A percentile compares a stretch with the other conserved stretches of the same genome.
These are phyloP conservation scores for Orchestia grillus DNA, from an alignment of 1,140 invertebrate species.

Conservation along the genomic window DNA sequence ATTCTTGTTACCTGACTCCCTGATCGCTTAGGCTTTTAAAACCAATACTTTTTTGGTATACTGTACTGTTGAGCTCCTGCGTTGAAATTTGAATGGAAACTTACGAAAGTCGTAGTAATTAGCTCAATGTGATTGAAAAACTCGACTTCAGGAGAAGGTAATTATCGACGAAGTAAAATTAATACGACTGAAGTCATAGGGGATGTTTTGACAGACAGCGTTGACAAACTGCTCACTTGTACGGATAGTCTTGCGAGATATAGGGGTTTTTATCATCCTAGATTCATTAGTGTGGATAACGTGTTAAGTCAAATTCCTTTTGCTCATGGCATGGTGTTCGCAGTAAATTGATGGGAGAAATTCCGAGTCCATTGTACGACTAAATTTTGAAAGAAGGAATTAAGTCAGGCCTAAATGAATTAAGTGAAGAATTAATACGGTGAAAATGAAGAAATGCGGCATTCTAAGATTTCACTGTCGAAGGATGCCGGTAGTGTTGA, in stretches of 20 bases:
- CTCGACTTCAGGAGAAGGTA: neutral
- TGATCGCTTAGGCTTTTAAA: neutral
- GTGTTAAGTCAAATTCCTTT: neutral
- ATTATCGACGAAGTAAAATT: neutral
- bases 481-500: neutral
- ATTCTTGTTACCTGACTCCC: neutral
- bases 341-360: neutral
- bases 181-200: neutral
- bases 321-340: neutral
- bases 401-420: neutral
- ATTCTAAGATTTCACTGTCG: neutral
- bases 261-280: neutral
- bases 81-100: neutral
- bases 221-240: neutral
- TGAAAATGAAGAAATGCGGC: neutral
- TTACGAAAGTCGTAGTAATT: neutral
- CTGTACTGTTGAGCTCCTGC: neutral
- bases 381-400: neutral
- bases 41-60: neutral
- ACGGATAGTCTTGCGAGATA: neutral
- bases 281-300: neutral
- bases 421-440: neutral
- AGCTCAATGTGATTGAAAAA: neutral
- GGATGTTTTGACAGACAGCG: neutral
- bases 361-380: neutral